These are phyloP conservation scores for Epistrophe grossulariae DNA, from an alignment of 2,888 invertebrate genomes.

Conservation along the genomic window DNA sequence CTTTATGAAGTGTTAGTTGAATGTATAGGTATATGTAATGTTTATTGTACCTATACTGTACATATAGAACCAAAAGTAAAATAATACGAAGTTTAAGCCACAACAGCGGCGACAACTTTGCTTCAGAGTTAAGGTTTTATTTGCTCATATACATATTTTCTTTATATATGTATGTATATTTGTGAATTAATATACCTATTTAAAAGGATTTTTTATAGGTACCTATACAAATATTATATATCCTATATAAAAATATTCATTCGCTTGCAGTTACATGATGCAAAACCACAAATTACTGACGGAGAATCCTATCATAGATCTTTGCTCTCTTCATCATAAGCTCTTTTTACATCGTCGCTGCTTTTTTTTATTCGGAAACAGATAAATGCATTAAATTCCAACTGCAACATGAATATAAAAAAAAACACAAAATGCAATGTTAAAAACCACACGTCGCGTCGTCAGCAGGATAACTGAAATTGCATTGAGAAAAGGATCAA, in stretches of 20 bases:
- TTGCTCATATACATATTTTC: constrained; percentile 27
- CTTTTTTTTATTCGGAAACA: constrained; percentile 1
- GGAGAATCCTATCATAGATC: constrained; percentile 26
- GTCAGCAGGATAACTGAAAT: constrained; percentile 65
- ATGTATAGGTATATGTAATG: background rate
- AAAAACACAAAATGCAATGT: constrained; percentile 40
- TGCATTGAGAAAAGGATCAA: constrained; percentile 41
- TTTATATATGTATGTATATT: constrained; percentile 19
- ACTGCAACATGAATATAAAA: constrained; percentile 17
- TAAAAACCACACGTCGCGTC: constrained; percentile 42
- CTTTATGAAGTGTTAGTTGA: constrained; percentile 34
- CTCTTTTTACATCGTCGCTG: background rate
- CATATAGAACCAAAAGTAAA: background rate
- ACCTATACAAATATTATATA: background rate
- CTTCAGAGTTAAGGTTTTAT: constrained; percentile 33
- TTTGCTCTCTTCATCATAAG: constrained; percentile 29
- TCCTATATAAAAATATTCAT: constrained; percentile 50
- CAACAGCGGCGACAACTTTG: background rate
- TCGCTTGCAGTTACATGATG: constrained; percentile 34
- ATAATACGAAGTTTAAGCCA: background rate
- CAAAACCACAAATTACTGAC: constrained; percentile 61
- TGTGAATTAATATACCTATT: constrained; percentile 62
- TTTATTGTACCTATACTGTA: background rate
- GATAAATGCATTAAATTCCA: constrained; percentile 61
- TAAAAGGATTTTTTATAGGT: constrained; percentile 32